Percentiles rank a stretch among this genome's conserved stretches.
Evolutionary conservation across 2,797 vertebrate genomes (phyloP).

Genomic region (Ctenopoma kingsleyae): DNA sequence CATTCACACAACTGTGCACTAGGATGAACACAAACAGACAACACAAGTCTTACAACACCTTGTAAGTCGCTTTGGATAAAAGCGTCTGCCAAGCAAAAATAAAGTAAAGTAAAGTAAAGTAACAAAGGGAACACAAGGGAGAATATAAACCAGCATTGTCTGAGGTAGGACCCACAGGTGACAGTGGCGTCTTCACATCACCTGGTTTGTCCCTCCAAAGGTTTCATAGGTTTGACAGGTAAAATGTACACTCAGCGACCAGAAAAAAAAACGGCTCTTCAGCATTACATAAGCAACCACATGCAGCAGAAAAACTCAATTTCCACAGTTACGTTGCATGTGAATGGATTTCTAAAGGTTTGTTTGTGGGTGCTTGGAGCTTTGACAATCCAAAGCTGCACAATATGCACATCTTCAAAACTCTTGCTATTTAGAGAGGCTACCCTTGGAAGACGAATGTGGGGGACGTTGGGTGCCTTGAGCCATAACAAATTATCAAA

Average conservation of each 20-base stretch:
- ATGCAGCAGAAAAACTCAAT: constrained; percentile 5
- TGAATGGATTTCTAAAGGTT: constrained; percentile 15
- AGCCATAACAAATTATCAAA: constrained; percentile 69
- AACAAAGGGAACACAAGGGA: constrained; percentile 13
- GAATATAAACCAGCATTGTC: constrained; percentile 10
- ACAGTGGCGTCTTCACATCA: neutral
- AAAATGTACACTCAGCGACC: constrained; percentile 2
- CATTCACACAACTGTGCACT: constrained; percentile 29
- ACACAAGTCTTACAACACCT: too few relatives aligned
- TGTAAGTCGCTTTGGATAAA: too few relatives aligned
- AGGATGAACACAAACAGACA: constrained; percentile 26
- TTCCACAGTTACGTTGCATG: constrained; percentile 1
- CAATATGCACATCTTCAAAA: constrained; percentile 39
- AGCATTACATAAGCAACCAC: constrained; percentile 28
- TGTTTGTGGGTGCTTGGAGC: constrained; percentile 34
- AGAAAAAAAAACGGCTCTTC: neutral
- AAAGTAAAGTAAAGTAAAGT: too few relatives aligned
- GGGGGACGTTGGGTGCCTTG: constrained; percentile 51
- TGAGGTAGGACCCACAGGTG: constrained; percentile 34
- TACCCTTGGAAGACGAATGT: constrained; percentile 54
- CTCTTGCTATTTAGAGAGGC: constrained; percentile 47
- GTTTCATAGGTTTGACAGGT: constrained; percentile 9
- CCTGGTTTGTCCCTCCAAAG: constrained; percentile 7
- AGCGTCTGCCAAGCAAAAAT: too few relatives aligned
- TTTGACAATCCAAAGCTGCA: constrained; percentile 37